These are phyloP conservation scores for Nomada fabriciana DNA, from an alignment of 2,888 invertebrate genomes.

Conservation along the genomic window DNA sequence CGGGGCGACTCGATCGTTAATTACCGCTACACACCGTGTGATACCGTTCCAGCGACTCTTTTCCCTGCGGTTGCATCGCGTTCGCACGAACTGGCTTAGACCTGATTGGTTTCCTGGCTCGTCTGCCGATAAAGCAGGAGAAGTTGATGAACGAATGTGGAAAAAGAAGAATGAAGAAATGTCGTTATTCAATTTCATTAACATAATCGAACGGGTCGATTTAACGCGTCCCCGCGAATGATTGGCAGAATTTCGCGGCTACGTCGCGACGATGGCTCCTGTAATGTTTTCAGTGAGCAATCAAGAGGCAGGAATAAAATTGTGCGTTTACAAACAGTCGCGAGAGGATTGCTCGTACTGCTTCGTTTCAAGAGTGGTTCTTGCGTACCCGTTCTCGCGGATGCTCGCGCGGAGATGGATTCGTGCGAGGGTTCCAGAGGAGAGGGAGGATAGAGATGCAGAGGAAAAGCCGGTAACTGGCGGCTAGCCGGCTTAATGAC, in stretches of 20 bases:
- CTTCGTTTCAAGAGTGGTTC: constrained; percentile 15
- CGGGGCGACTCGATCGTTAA: constrained; percentile 57
- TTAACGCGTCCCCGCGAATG: constrained; percentile 63
- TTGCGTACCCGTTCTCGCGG: neutral
- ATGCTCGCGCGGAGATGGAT: constrained; percentile 12
- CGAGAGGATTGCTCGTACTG: constrained; percentile 1
- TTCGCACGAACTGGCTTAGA: constrained; percentile 36
- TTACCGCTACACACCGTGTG: constrained; percentile 64
- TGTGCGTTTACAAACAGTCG: constrained; percentile 59
- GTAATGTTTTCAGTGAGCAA: constrained; percentile 28
- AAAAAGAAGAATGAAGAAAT: neutral
- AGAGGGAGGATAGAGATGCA: constrained; percentile 29
- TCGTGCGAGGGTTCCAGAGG: constrained; percentile 1
- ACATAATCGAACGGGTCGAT: constrained; percentile 61
- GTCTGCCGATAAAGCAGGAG: neutral
- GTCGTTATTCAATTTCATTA: constrained; percentile 65
- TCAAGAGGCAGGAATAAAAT: constrained; percentile 45
- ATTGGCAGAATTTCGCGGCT: constrained; percentile 31
- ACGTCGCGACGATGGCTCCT: constrained; percentile 39
- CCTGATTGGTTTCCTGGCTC: neutral
- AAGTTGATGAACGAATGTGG: neutral
- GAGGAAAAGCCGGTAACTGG: constrained; percentile 58
- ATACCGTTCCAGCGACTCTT: constrained; percentile 60
- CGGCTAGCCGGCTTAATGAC: constrained; percentile 77
- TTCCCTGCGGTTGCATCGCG: constrained; percentile 6